Percentiles rank a stretch among this genome's conserved stretches.
Conservation (phyloP, 2,888 invertebrate species). For the Helobdella robusta region DNA sequence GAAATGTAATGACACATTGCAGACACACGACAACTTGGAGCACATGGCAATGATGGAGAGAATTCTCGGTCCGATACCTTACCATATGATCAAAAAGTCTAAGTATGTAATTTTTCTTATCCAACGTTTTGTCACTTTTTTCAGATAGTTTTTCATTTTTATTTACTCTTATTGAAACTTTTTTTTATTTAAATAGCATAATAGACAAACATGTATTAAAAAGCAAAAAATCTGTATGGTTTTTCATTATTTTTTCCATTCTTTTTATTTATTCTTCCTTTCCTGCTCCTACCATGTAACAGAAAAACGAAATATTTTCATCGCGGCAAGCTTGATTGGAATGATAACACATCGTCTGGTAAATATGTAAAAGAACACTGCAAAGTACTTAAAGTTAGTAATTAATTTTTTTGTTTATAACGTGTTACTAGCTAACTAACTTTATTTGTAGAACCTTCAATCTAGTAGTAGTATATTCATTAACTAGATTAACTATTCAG, state of each 20-base stretch:
- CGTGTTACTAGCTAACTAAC: too few relatives aligned
- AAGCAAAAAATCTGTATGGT: not conserved
- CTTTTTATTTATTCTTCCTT: too few relatives aligned
- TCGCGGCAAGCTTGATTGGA: constrained; percentile 21
- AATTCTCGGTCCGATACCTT: constrained; percentile 24
- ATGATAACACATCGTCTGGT: constrained; percentile 21
- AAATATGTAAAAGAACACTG: constrained; percentile 22
- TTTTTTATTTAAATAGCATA: not conserved
- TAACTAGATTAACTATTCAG: too few relatives aligned
- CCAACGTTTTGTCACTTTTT: not conserved
- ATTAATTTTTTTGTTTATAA: not conserved
- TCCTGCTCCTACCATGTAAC: not conserved
- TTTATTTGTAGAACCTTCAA: too few relatives aligned
- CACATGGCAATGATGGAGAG: constrained; percentile 29
- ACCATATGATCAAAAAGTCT: constrained; percentile 19
- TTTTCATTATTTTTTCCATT: too few relatives aligned
- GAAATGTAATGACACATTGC: too few relatives aligned
- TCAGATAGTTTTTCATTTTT: not conserved
- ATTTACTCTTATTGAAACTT: not conserved
- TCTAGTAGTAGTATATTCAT: too few relatives aligned
- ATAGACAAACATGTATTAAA: not conserved
- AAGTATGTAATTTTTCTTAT: constrained; percentile 2
- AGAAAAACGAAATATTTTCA: constrained; percentile 25
- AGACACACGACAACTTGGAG: constrained; percentile 27
- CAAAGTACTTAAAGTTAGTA: constrained; percentile 19